Conservation (phyloP, 2,888 invertebrate genomes). For the Papilio demoleus region DNA sequence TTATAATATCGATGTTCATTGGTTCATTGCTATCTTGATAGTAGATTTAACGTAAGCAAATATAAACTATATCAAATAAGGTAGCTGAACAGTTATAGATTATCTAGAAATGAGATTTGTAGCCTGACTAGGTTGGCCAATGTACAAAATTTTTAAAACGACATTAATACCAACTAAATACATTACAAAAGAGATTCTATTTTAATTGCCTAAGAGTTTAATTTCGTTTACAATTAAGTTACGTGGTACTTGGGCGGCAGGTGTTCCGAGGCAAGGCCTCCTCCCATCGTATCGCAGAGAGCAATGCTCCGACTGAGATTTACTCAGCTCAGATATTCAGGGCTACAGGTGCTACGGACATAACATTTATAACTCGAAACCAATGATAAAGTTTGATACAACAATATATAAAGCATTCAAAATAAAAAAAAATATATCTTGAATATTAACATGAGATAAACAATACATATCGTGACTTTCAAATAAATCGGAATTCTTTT, state of each 20-base stretch:
- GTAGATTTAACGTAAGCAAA: too few relatives aligned
- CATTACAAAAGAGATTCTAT: conserved; percentile 54
- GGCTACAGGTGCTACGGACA: conserved; percentile 38
- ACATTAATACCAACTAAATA: conserved; percentile 29
- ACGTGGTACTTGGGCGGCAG: conserved; percentile 81
- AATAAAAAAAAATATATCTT: background rate
- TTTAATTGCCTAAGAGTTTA: conserved; percentile 52
- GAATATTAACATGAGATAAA: background rate
- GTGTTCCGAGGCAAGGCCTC: conserved; percentile 76
- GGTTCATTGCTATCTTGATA: too few relatives aligned
- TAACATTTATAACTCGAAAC: conserved; percentile 18
- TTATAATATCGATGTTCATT: too few relatives aligned
- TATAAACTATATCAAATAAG: conserved; percentile 46
- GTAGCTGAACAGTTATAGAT: conserved; percentile 65
- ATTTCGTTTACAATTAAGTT: conserved; percentile 56
- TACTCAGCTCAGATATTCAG: conserved; percentile 56
- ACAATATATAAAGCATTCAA: background rate
- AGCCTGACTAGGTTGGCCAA: conserved; percentile 73
- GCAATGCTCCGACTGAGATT: conserved; percentile 81
- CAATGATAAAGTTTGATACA: background rate
- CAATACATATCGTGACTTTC: background rate
- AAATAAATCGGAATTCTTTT: background rate
- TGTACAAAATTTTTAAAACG: conserved; percentile 43
- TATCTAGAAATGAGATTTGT: conserved; percentile 76
- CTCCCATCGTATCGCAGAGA: conserved; percentile 78